Evolutionary conservation across 2,113 vertebrate genomes (phyloP).

Genomic region (Conger conger): DNA sequence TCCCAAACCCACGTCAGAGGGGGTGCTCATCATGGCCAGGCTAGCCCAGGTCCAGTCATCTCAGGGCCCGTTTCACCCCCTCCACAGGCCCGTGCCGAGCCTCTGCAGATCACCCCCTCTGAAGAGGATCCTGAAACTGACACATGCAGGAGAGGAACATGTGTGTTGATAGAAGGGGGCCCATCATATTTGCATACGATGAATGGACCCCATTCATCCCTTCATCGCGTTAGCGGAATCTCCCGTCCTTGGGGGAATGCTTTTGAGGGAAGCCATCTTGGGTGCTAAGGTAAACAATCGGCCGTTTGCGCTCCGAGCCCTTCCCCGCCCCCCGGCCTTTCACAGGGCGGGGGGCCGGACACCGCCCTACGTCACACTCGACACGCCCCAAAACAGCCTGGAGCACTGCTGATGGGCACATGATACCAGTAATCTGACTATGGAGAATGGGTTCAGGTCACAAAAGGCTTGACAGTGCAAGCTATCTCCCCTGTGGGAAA

Average conservation of each 20-base stretch:
- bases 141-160: constrained; percentile 37
- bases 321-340: neutral
- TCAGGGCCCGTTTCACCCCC: neutral
- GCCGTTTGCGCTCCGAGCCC: neutral
- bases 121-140: constrained; percentile 16
- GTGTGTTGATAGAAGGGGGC: constrained; percentile 31
- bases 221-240: constrained; percentile 32
- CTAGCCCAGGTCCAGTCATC: neutral
- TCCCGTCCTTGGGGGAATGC: constrained; percentile 40
- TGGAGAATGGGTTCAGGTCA: neutral
- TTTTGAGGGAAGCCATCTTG: constrained; percentile 28
- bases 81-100: neutral
- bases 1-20: neutral
- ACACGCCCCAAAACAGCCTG: neutral
- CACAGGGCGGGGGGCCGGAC: neutral
- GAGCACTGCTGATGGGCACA: neutral
- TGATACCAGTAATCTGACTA: neutral
- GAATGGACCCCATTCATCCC: constrained; percentile 45
- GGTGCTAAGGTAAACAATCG: constrained; percentile 30
- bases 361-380: neutral
- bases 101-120: constrained; percentile 38
- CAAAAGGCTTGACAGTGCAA: neutral
- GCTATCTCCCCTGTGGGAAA: neutral
- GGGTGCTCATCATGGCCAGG: neutral
- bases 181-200: constrained; percentile 51